phyloP scores from a whole-genome alignment of 2,888 invertebrate genomes.

The Ophraella communa region DNA sequence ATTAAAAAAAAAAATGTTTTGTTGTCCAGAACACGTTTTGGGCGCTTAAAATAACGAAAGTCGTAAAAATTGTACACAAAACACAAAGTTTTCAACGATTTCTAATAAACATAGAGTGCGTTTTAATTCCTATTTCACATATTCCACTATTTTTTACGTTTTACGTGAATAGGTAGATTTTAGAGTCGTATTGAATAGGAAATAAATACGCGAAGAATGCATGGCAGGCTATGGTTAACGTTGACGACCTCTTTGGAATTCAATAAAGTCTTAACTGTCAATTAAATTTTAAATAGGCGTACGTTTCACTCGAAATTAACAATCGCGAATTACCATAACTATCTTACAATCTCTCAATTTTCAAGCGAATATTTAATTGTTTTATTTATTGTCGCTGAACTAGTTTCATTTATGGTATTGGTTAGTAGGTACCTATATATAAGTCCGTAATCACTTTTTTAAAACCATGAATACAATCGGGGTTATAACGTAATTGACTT shows the following conservation, averaged over 20 bases:
- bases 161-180: not conserved
- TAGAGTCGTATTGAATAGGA: not conserved
- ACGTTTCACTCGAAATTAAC: not conserved
- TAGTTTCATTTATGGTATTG: not conserved
- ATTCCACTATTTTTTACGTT: not conserved
- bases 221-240: not conserved
- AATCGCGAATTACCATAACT: conserved; percentile 5
- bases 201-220: not conserved
- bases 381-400: not conserved
- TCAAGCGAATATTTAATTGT: not conserved
- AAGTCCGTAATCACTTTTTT: no score
- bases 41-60: not conserved
- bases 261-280: conserved; percentile 2
- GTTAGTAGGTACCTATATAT: not conserved
- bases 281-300: conserved; percentile 3
- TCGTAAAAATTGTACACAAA: no score
- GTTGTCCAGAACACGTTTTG: no score
- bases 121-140: not conserved
- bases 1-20: conserved; percentile 47
- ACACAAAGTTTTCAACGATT: no score
- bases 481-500: no score
- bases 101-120: no score
- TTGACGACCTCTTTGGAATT: not conserved
- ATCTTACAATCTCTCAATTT: not conserved
- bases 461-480: no score